Percentiles rank a stretch among this genome's conserved stretches.
Evolutionary conservation across 2,113 vertebrate species (phyloP).

Genomic region (Acanthisitta chloris): DNA sequence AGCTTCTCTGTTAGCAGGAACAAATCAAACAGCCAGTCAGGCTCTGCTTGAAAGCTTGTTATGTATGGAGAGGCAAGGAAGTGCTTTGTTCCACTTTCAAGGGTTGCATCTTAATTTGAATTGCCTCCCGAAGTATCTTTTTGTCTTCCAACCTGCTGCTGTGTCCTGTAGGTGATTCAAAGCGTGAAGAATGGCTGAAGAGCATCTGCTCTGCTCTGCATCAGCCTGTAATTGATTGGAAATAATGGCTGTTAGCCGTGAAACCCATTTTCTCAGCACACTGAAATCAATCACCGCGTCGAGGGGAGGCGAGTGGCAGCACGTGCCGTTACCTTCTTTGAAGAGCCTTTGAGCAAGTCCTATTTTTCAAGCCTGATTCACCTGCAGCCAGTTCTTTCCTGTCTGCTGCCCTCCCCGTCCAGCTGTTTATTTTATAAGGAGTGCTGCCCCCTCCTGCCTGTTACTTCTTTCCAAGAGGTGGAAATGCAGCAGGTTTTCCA

Average conservation of each 20-base stretch:
- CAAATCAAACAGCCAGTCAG: background rate
- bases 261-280: background rate
- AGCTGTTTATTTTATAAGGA: background rate
- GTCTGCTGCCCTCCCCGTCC: background rate
- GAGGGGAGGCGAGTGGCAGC: background rate
- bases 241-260: background rate
- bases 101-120: slow-evolving; percentile 3
- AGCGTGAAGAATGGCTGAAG: background rate
- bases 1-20: background rate
- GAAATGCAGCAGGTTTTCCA: background rate
- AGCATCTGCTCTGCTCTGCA: slow-evolving; percentile 31
- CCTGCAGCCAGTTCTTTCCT: background rate
- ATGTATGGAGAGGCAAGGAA: background rate
- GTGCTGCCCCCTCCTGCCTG: background rate
- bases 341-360: background rate
- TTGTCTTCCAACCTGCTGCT: background rate
- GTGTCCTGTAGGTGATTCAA: background rate
- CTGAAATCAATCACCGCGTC: background rate
- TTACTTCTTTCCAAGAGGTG: accelerated
- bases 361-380: background rate
- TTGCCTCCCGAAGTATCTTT: background rate
- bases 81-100: background rate
- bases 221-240: background rate
- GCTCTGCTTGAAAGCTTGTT: background rate
- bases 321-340: background rate